Conservation (phyloP, 2,888 invertebrate species). For the Silvanus unidentatus region DNA sequence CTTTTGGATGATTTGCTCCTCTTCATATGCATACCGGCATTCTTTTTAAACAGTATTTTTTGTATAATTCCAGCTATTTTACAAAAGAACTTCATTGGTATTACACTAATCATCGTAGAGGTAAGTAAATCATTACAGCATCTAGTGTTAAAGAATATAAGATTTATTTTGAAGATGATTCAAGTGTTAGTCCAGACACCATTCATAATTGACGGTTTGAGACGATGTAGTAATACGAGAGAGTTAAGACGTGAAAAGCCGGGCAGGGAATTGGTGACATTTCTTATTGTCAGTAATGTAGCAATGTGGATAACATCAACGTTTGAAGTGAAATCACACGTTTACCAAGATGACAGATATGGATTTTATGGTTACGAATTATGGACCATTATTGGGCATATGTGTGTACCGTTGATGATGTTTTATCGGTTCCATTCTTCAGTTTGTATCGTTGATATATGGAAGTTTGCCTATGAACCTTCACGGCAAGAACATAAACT, state of each 20-base stretch:
- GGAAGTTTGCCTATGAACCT: conserved; percentile 68
- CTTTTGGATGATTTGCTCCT: conserved; percentile 64
- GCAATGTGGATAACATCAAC: conserved; percentile 73
- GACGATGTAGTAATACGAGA: conserved; percentile 65
- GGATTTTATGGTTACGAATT: conserved; percentile 63
- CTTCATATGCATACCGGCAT: conserved; percentile 66
- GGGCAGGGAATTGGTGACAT: conserved; percentile 69
- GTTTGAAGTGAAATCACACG: conserved; percentile 57
- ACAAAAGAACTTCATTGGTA: conserved; percentile 19
- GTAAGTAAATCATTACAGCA: conserved; percentile 17
- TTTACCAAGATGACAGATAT: conserved; percentile 53
- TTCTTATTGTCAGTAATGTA: conserved; percentile 69
- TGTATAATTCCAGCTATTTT: conserved; percentile 60
- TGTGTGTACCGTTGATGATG: conserved; percentile 68
- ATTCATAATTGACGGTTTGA: conserved; percentile 64
- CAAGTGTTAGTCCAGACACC: conserved; percentile 71
- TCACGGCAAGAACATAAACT: conserved; percentile 8
- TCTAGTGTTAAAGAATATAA: neutral
- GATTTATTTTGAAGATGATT: conserved; percentile 48
- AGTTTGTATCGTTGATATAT: conserved; percentile 73
- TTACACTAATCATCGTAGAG: conserved; percentile 25
- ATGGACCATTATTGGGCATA: conserved; percentile 69
- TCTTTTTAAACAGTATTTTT: conserved; percentile 64
- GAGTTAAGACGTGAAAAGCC: conserved; percentile 62
- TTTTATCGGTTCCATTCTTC: conserved; percentile 74